Conservation (phyloP, 2,888 invertebrate genomes). For the Vannuccia rotundouncinata region DNA sequence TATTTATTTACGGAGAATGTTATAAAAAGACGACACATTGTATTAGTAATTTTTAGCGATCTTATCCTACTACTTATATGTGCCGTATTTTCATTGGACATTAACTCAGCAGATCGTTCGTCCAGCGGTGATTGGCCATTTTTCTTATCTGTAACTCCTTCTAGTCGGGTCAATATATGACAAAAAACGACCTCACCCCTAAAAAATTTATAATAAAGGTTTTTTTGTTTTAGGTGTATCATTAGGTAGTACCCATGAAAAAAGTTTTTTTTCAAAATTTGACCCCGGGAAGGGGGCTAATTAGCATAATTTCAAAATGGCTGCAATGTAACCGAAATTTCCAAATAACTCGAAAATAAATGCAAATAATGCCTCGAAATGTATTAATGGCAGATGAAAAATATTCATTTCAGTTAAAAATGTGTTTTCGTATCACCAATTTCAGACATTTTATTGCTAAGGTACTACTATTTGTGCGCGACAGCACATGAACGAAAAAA, state of each 20-base stretch:
- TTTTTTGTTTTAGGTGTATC: slow-evolving; percentile 2
- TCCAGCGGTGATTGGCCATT: too few relatives aligned
- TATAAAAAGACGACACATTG: too few relatives aligned
- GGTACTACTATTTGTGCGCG: not conserved
- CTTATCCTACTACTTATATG: too few relatives aligned
- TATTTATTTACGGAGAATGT: too few relatives aligned
- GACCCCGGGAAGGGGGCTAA: slow-evolving; percentile 1
- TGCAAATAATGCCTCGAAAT: not conserved
- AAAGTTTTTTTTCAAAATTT: not conserved
- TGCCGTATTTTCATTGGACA: too few relatives aligned
- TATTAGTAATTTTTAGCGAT: too few relatives aligned
- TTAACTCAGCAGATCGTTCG: too few relatives aligned
- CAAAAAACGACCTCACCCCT: not conserved
- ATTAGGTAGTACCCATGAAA: slow-evolving; percentile 1
- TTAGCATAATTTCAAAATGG: slow-evolving; percentile 15
- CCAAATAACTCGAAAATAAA: not conserved
- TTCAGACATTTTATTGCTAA: not conserved
- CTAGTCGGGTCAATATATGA: not conserved
- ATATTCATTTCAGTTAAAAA: not conserved
- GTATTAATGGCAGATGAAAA: not conserved
- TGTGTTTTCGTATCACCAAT: not conserved
- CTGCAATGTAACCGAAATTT: not conserved
- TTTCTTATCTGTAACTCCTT: too few relatives aligned
- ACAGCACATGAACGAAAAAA: not conserved
- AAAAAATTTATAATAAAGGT: slow-evolving; percentile 3